phyloP scores from a whole-genome alignment of 1,140 invertebrate genomes.

The Aphelenchoides fujianensis region DNA sequence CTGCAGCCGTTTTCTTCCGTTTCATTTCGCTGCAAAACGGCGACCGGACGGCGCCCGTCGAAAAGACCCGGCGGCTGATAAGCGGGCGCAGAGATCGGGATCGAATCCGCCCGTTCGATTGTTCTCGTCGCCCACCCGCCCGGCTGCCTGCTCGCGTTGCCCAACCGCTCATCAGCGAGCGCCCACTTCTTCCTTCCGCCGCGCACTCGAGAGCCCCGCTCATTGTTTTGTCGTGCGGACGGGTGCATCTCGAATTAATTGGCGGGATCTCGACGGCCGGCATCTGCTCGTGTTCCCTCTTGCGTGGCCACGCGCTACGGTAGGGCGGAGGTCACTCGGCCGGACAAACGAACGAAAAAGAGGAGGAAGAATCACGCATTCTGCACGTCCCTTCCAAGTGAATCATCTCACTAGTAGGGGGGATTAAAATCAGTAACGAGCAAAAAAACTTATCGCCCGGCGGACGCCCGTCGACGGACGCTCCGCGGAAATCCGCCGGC shows the following conservation, averaged over 20 bases:
- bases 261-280: neutral
- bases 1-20: too few species aligned
- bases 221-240: neutral
- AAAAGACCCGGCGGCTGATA: too few species aligned
- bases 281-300: slow-evolving; percentile 1
- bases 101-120: too few species aligned
- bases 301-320: neutral
- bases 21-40: too few species aligned
- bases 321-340: too few species aligned
- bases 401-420: neutral
- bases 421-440: neutral
- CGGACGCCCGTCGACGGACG: too few species aligned
- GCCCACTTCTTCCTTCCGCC: neutral
- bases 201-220: neutral
- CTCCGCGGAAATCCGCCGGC: neutral
- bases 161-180: neutral
- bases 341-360: neutral
- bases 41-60: too few species aligned
- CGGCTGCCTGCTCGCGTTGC: neutral
- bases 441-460: neutral
- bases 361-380: neutral
- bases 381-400: too few species aligned
- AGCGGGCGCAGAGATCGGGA: too few species aligned
- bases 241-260: neutral
- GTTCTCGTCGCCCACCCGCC: neutral